Evolutionary conservation across 1,140 invertebrate species (phyloP).

Genomic region (silkworm (Bombyx mori)): ASM3026992v2 NC_085133.1:813001-813500

Average conservation of each 20-base stretch:
- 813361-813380: constrained; percentile 52
- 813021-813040: too few species aligned
- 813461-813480: constrained; percentile 40
- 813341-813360: constrained; percentile 1
- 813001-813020: too few species aligned
- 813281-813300: constrained; percentile 56
- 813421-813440: constrained; percentile 31
- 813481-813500: constrained; percentile 76
- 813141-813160: too few species aligned
- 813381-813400: constrained; percentile 71
- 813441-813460: constrained; percentile 52
- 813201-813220: constrained; percentile 71
- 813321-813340: constrained; percentile 1
- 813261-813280: constrained; percentile 55
- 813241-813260: constrained; percentile 63
- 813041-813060: too few species aligned
- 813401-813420: constrained; percentile 70
- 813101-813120: too few species aligned
- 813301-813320: constrained; percentile 66
- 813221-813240: constrained; percentile 71
- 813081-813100: too few species aligned
- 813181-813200: constrained; percentile 40
- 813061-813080: too few species aligned
- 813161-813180: constrained; percentile 19
- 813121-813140: too few species aligned